Evolutionary conservation across 2,113 vertebrate species (phyloP).

Genomic region (Cochlearius cochlearius): DNA sequence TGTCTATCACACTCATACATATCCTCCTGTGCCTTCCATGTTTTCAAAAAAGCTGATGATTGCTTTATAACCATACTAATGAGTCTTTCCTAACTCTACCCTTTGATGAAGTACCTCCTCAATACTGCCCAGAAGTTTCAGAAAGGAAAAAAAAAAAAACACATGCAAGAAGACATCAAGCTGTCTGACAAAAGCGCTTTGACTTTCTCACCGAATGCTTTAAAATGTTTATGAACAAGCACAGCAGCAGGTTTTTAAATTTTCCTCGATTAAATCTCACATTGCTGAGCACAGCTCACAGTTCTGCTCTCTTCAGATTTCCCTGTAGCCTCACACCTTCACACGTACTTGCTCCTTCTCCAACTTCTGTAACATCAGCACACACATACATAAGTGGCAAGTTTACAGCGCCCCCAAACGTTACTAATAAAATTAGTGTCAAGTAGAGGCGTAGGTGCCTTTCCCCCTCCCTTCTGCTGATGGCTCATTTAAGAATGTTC

Average conservation of each 20-base stretch:
- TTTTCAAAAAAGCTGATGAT: not conserved
- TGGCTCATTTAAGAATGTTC: not conserved
- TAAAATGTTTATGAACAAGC: not conserved
- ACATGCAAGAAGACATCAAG: not conserved
- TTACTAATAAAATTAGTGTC: not conserved
- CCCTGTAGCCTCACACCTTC: constrained; percentile 11
- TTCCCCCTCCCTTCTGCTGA: not conserved
- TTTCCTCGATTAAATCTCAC: constrained; percentile 17
- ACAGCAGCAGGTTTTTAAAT: not conserved
- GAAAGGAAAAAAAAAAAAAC: not conserved
- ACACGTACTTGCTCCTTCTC: not conserved
- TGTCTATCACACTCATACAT: not conserved
- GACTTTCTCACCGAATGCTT: not conserved
- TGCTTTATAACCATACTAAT: not conserved
- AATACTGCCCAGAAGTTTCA: not conserved
- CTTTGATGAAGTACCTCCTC: not conserved
- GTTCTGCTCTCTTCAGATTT: not conserved
- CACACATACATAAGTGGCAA: not conserved
- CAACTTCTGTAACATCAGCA: not conserved
- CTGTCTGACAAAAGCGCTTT: not conserved
- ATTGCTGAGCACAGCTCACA: not conserved
- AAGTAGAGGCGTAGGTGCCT: not conserved
- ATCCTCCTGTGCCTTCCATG: not conserved
- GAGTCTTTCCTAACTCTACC: not conserved
- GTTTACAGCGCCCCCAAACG: constrained; percentile 39